Base-by-base conservation (phyloP, 2,113 vertebrate genomes). In the Pungitius pungitius region DNA sequence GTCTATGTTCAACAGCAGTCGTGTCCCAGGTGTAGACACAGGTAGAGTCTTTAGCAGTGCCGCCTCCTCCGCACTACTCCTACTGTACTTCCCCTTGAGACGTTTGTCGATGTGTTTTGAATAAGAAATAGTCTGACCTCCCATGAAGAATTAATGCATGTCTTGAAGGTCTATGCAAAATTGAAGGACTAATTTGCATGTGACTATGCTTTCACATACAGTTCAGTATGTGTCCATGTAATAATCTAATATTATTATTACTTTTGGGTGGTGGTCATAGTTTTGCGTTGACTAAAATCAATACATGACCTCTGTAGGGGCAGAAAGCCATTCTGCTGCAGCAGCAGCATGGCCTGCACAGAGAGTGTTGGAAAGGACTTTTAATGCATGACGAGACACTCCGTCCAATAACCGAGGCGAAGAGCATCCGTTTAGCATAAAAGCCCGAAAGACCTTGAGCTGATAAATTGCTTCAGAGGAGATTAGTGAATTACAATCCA, bases 21-120 rank as follows among this genome's bases (percentile, higher is more conserved):
- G 97, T 70, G 93, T 96, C 80, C 97, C 97, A 0, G 96, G 97
- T 88, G 94, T 95, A 91, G 96, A 99, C 65, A 95, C 96, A 93
- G 97, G 97, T 99, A 95, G 94, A 93, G 92, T 92, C 73, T 73
- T 82, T 74, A 89, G 89, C 69, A 77, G 82, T 75, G 65, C 84
- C 55, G 43, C 77, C 85, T 90, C 82, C 63, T 81, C 64, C 84
- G 61, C 82, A 77, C 78, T 78, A 70, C 73, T 82, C 64, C 69
- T 61, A 59, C 82, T 87, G 66, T 85, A 67, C 75, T 64, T 87
- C 79, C 78, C 61, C 64, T 77, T 67, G 11, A 78, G 81, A 78
- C 77, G 35, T 65, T 56, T 68, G 73, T 87, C 61, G 43, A 17
- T 56, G 26, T 77, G 69, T 78, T 80, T 52, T 81, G 42, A 80